Evolutionary conservation across 2,888 invertebrate genomes (phyloP), one percentile per base, ranked within the genome.

Genomic region (Patella caerulea): DNA sequence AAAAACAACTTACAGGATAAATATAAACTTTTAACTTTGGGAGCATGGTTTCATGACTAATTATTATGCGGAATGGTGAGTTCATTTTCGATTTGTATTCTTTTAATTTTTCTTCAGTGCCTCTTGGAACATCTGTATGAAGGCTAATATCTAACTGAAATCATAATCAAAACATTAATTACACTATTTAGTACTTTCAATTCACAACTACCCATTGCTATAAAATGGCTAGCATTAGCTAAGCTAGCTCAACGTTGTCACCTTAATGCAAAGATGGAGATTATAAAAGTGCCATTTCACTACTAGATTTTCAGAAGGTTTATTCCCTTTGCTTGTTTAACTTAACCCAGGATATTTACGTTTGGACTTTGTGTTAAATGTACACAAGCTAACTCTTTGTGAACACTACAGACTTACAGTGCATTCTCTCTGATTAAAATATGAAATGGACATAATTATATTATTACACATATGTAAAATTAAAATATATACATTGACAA

Each of bases 31-130:
- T 88, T 75, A 83, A 75, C 74, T 84, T 83, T 14, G 84, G 77
- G 72, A 87, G 79, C n/a, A 89, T 75, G 65, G 86, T 83, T 71
- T 86, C 87, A 85, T 91, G 91, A 76, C 89, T 90, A 54, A 90
- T 78, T 34, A 91, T 75, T 17, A 91, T 78, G 4, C 86, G 81
- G 53, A 88, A 79, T 9, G 85, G 84, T 45, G 86, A 86, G n/a
- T 82, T 83, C 72, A 85, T 78, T 59, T 82, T 77, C 15, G 76
- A 76, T 12, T 79, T 79, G 19, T 87, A 19, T 15, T 77, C 73
- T 17, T 81, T 80, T 24, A 86, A 82, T 17, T 83, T 72, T 17
- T 83, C 72, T 59, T 83, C 77, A 71, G 82, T 85, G 52, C 83
- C 83, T 34, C 78, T 71, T 3, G 83, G 76, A 24, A 82, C 69